Conservation (phyloP, 2,888 invertebrate genomes). For the Aethes cnicana region DNA sequence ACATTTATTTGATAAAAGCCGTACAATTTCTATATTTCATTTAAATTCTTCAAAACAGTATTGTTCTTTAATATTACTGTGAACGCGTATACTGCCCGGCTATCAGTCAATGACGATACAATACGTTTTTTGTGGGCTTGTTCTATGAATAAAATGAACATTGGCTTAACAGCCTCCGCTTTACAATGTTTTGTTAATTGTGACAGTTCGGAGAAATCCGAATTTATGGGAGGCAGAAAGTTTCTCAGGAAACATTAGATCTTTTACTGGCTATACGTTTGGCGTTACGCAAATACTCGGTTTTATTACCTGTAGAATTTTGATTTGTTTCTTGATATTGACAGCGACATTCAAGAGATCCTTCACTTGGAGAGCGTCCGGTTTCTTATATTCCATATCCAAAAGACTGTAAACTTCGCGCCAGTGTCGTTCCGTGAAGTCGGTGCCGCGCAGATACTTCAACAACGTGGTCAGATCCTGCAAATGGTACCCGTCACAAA, state of each 20-base stretch:
- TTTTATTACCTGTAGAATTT: conserved; percentile 70
- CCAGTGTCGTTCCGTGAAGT: conserved; percentile 97
- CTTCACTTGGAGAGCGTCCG: conserved; percentile 89
- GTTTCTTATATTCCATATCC: conserved; percentile 87
- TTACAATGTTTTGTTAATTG: too few species aligned
- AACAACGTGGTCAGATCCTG: conserved; percentile 84
- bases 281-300: too few species aligned
- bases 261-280: too few species aligned
- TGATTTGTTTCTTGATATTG: conserved; percentile 70
- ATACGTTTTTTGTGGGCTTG: conserved; percentile 21
- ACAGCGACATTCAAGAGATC: conserved; percentile 86
- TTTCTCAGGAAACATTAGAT: too few species aligned
- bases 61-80: neutral
- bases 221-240: too few species aligned
- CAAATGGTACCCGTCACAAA: conserved; percentile 21
- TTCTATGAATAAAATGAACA: too few species aligned
- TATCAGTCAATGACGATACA: conserved; percentile 25
- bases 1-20: neutral
- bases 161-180: too few species aligned
- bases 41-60: neutral
- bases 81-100: conserved; percentile 1
- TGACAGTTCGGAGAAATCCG: too few species aligned
- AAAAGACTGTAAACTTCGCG: conserved; percentile 91
- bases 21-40: neutral
- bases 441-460: conserved; percentile 92